Evolutionary conservation across 2,797 vertebrate species (phyloP), one percentile per base, ranked within the genome.

Genomic region (Arremon aurantiirostris): DNA sequence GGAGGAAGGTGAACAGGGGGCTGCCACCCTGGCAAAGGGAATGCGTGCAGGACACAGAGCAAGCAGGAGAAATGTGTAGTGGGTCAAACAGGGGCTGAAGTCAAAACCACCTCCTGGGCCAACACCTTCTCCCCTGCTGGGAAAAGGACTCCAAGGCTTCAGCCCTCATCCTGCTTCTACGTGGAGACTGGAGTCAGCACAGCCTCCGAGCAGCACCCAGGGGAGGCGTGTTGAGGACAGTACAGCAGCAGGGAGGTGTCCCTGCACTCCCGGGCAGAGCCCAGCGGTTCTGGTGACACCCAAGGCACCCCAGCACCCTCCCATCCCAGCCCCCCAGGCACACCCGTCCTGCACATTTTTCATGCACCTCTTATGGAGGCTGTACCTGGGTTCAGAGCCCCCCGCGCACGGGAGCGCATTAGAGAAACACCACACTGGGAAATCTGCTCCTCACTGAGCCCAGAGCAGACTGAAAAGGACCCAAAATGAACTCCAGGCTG

Each of bases 101-200:
- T 30, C 7, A 53, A 37, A 49, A 82, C 20, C 53, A 81, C 14
- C 20, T 76, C 68, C 20, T 14, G n/a, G 17, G 50, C 24, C 30
- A 68, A 30, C 14, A n/a, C 13, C 21, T 56, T 32, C 28, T 39
- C 34, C 53, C 30, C 66, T 69, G 15, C 9, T 37, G 63, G 61
- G 60, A 47, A 81, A 63, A 56, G 32, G 49, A 44, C 6, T 26
- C 39, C 0, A 0, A 52, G 52, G 47, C 24, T 61, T 32, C 23
- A 90, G 26, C 41, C 32, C 34, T 52, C 65, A 44, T 14, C 46
- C 57, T 1, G 1, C 42, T 59, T 23, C 65, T 39, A 26, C 0
- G 0, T 7, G 50, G 55, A 80, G 50, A 11, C 24, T 7, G 68
- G 35, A 57, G 42, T 1, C 0, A 0, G 60, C 9, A 2, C 6